Conservation (phyloP, 2,113 vertebrate species). For the human region DNA sequence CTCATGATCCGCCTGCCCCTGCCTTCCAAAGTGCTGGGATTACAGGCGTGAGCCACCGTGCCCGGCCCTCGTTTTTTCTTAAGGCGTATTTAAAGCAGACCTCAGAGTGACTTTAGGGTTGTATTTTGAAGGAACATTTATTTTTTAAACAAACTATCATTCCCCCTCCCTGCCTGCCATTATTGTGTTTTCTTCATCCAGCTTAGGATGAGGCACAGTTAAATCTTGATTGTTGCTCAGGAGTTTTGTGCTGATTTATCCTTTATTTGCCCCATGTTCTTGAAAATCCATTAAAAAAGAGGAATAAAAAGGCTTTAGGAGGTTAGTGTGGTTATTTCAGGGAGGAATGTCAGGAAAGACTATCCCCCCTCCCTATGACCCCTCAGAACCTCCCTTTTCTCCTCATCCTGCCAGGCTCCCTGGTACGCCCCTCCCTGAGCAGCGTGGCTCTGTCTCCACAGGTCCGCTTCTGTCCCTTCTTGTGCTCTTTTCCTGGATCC, state of each 20-base stretch:
- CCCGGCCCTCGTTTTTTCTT: not conserved
- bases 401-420: not conserved
- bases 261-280: not conserved
- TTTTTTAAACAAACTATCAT: not conserved
- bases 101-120: constrained; percentile 1
- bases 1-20: too few relatives aligned
- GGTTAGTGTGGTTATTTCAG: not conserved
- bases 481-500: not conserved
- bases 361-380: too few relatives aligned
- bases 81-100: constrained; percentile 39
- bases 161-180: not conserved
- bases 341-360: constrained; percentile 21
- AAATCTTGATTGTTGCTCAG: not conserved
- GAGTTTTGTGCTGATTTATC: constrained; percentile 13
- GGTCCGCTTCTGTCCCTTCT: not conserved
- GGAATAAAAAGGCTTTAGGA: not conserved
- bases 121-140: constrained; percentile 4
- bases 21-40: too few relatives aligned
- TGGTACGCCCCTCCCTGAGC: not conserved
- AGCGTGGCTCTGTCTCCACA: not conserved
- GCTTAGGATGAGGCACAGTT: not conserved
- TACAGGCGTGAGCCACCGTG: too few relatives aligned
- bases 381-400: not conserved
- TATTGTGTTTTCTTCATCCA: not conserved
- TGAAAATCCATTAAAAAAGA: not conserved